These are phyloP conservation scores for Pedionomus torquatus DNA, from an alignment of 2,113 vertebrate species.

Conservation along the genomic window DNA sequence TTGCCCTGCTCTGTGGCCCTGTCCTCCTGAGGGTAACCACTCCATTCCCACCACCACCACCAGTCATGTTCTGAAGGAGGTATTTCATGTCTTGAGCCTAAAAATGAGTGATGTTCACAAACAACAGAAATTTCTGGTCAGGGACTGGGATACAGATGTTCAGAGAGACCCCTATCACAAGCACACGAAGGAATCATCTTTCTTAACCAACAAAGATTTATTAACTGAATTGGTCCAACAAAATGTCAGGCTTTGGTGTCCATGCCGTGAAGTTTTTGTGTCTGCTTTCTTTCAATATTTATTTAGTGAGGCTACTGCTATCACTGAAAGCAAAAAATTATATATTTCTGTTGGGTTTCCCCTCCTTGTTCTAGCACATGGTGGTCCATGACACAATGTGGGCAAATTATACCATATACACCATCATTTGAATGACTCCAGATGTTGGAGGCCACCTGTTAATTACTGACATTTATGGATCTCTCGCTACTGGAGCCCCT, in stretches of 20 bases:
- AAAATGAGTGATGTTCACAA: background rate
- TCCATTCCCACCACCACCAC: background rate
- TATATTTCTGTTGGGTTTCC: background rate
- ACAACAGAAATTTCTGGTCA: background rate
- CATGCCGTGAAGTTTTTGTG: background rate
- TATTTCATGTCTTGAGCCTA: background rate
- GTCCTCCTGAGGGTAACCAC: background rate
- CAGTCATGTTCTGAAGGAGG: background rate
- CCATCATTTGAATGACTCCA: background rate
- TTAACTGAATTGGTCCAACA: background rate
- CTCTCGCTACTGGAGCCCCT: background rate
- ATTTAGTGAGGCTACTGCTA: background rate
- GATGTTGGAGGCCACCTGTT: background rate
- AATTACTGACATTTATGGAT: background rate
- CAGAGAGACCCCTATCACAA: background rate
- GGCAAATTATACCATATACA: background rate
- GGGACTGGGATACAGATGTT: background rate
- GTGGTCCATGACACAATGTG: background rate
- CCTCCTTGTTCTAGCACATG: background rate
- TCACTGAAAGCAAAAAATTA: background rate
- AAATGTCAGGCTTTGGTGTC: background rate
- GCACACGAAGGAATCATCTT: background rate
- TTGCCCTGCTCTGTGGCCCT: background rate
- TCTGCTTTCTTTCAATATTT: constrained; percentile 24
- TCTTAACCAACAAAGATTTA: background rate